Evolutionary conservation across 2,888 invertebrate genomes (phyloP).

Genomic region (Eupithecia subumbrata): DNA sequence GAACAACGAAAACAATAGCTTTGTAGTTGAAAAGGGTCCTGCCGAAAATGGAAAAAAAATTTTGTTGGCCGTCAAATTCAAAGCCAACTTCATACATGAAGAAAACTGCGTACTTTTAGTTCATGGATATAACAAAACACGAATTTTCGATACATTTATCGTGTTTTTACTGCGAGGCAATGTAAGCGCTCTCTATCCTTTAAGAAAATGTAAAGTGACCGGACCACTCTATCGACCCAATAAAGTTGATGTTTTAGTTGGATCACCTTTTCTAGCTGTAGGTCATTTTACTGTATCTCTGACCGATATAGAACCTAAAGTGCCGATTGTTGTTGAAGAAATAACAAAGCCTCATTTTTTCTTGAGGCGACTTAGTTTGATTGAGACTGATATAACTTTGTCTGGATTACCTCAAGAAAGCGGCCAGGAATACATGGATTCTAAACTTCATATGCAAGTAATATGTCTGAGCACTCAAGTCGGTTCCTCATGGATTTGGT

Average conservation of each 20-base stretch:
- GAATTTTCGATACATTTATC: slow-evolving; percentile 76
- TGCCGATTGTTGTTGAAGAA: slow-evolving; percentile 63
- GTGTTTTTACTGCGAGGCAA: slow-evolving; percentile 66
- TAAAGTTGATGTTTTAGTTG: slow-evolving; percentile 68
- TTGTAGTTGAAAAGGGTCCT: slow-evolving; percentile 68
- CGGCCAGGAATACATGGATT: slow-evolving; percentile 60
- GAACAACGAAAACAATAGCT: slow-evolving; percentile 65
- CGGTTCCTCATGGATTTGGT: slow-evolving; percentile 75
- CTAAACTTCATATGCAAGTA: slow-evolving; percentile 70
- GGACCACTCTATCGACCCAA: slow-evolving; percentile 72
- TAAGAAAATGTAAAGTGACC: slow-evolving; percentile 71
- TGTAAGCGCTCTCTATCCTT: slow-evolving; percentile 63
- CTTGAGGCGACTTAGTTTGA: slow-evolving; percentile 65
- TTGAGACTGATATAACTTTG: slow-evolving; percentile 67
- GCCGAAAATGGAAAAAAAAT: slow-evolving; percentile 71
- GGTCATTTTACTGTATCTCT: slow-evolving; percentile 59
- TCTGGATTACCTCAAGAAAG: slow-evolving; percentile 59
- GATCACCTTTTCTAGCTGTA: slow-evolving; percentile 64
- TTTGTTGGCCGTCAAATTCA: slow-evolving; percentile 67
- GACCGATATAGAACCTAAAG: slow-evolving; percentile 68
- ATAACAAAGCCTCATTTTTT: slow-evolving; percentile 60
- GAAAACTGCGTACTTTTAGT: slow-evolving; percentile 67
- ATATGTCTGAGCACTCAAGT: slow-evolving; percentile 71
- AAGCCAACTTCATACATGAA: slow-evolving; percentile 68
- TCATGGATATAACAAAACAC: slow-evolving; percentile 76